These are phyloP conservation scores for Lagenorhynchus albirostris DNA, from an alignment of 2,113 vertebrate species.

Conservation along the genomic window DNA sequence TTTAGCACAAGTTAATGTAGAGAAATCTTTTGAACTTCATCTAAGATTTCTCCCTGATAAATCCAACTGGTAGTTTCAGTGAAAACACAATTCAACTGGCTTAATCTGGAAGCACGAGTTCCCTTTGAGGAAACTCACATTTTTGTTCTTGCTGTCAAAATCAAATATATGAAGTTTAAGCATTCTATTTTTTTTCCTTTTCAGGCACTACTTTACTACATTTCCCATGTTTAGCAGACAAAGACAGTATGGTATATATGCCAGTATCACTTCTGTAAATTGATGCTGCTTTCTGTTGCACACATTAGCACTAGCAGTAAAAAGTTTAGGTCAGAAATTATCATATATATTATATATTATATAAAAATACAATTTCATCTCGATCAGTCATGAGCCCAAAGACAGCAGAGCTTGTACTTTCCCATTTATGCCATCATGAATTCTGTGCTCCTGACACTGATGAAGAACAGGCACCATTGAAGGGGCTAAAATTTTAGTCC, in stretches of 20 bases:
- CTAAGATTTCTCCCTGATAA: slow-evolving; percentile 8
- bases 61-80: neutral
- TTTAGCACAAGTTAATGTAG: neutral
- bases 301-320: neutral
- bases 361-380: neutral
- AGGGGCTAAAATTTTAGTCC: slow-evolving; percentile 24
- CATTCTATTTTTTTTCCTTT: neutral
- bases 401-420: neutral
- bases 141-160: neutral
- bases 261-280: neutral
- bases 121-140: neutral
- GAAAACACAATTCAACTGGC: neutral
- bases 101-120: neutral
- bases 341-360: no score
- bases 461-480: neutral
- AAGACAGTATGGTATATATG: neutral
- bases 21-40: neutral
- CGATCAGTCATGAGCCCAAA: neutral
- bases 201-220: neutral
- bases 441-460: neutral
- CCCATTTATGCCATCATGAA: neutral
- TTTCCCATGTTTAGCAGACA: slow-evolving; percentile 25
- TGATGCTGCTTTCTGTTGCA: neutral
- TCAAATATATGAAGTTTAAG: neutral
- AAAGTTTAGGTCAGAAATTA: slow-evolving; percentile 1